Conservation (phyloP, 2,113 vertebrate species). For the Macquaria ambigua region DNA sequence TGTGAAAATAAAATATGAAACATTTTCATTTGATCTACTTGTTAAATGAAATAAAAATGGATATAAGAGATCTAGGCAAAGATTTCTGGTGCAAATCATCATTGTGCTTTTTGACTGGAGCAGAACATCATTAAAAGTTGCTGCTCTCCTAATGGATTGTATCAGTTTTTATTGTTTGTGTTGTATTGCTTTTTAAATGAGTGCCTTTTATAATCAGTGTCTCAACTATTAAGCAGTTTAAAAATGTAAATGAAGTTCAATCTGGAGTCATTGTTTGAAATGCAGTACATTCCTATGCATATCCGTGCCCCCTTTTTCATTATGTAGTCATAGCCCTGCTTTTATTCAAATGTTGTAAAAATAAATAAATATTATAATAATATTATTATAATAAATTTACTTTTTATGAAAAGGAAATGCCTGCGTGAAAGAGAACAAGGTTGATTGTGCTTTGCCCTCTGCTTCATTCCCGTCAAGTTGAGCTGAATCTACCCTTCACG, state of each 20-base stretch:
- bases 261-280: conserved; percentile 8
- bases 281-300: conserved; percentile 17
- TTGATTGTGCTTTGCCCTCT: background rate
- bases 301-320: background rate
- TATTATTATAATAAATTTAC: background rate
- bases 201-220: conserved; percentile 10
- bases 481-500: too few species aligned
- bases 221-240: conserved; percentile 14
- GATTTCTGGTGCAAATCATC: background rate
- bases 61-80: background rate
- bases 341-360: conserved; percentile 15
- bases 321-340: background rate
- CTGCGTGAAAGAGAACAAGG: background rate
- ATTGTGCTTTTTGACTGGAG: background rate
- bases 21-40: background rate
- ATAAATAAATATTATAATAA: too few species aligned
- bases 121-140: background rate
- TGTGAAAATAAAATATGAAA: background rate
- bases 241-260: conserved; percentile 17
- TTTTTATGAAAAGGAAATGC: background rate
- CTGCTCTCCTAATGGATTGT: conserved; percentile 19
- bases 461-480: background rate
- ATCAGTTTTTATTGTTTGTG: conserved; percentile 19
- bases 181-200: conserved; percentile 21
- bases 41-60: background rate